phyloP scores from a whole-genome alignment of 2,797 vertebrate species.

The Platyrinchus mystaceus region DNA sequence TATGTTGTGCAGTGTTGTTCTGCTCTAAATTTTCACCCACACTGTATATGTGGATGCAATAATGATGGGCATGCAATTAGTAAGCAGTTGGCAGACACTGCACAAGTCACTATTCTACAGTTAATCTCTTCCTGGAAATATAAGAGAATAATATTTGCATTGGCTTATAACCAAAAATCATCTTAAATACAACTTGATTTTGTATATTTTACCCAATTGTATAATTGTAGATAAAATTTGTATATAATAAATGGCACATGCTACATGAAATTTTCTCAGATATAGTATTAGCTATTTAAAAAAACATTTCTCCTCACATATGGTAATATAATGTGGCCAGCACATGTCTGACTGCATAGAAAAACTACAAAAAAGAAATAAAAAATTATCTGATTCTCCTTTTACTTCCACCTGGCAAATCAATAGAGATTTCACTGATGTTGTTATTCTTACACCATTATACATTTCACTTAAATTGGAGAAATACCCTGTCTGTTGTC shows the following conservation, averaged over 20 bases:
- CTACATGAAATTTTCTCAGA: slow-evolving; percentile 19
- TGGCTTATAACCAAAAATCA: slow-evolving; percentile 45
- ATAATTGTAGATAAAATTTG: slow-evolving; percentile 38
- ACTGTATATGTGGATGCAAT: not conserved
- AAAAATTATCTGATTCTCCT: not conserved
- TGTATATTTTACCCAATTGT: slow-evolving; percentile 50
- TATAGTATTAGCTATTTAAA: slow-evolving; percentile 6
- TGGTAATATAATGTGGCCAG: not conserved
- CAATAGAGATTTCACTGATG: not conserved
- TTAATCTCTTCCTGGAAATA: slow-evolving; percentile 52
- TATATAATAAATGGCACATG: not conserved
- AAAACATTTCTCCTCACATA: slow-evolving; percentile 11
- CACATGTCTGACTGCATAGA: slow-evolving; percentile 5
- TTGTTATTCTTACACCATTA: not conserved
- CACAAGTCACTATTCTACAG: slow-evolving; percentile 20
- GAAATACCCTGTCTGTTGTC: not conserved
- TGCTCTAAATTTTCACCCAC: not conserved
- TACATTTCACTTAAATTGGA: not conserved
- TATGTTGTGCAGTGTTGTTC: not conserved
- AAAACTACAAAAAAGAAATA: not conserved
- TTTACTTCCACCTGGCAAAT: not conserved
- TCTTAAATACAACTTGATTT: slow-evolving; percentile 45
- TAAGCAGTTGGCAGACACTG: slow-evolving; percentile 23
- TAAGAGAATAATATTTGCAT: slow-evolving; percentile 64
- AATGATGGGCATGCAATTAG: slow-evolving; percentile 6